phyloP scores from a whole-genome alignment of 2,113 vertebrate genomes.

The Heterocephalus glaber region DNA sequence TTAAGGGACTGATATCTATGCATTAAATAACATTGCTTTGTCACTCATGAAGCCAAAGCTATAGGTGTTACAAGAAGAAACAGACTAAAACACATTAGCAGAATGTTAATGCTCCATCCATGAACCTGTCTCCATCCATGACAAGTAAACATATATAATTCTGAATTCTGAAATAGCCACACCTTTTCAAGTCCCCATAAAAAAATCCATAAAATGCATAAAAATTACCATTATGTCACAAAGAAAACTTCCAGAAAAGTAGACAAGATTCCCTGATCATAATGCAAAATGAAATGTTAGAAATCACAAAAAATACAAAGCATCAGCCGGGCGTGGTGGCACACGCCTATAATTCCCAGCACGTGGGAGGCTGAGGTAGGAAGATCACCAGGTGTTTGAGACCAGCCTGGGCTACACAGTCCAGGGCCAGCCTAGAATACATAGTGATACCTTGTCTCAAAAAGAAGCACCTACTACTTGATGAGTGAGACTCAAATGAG shows the following conservation, averaged over 20 bases:
- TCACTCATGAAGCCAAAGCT: background rate
- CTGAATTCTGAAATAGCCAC: background rate
- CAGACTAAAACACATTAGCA: background rate
- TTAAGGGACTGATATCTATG: background rate
- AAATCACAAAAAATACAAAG: background rate
- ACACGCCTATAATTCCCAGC: background rate
- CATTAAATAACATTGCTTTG: background rate
- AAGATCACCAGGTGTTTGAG: background rate
- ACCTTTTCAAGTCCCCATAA: background rate
- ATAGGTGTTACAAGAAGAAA: background rate
- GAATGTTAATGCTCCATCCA: no score
- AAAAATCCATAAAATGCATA: background rate
- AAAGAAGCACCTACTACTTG: background rate
- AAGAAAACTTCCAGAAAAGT: slow-evolving; percentile 21
- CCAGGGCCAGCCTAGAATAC: background rate
- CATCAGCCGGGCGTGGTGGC: background rate
- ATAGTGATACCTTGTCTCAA: background rate
- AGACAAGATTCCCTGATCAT: background rate
- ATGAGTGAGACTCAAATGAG: background rate
- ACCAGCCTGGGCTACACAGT: no score
- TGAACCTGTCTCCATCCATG: background rate
- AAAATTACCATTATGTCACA: background rate
- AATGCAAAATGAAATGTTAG: background rate
- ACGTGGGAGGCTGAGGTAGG: background rate
- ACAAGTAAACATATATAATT: background rate